Percentiles rank a stretch among this genome's conserved stretches.
phyloP scores from a whole-genome alignment of 2,888 invertebrate genomes.

The Stratiomys singularior region DNA sequence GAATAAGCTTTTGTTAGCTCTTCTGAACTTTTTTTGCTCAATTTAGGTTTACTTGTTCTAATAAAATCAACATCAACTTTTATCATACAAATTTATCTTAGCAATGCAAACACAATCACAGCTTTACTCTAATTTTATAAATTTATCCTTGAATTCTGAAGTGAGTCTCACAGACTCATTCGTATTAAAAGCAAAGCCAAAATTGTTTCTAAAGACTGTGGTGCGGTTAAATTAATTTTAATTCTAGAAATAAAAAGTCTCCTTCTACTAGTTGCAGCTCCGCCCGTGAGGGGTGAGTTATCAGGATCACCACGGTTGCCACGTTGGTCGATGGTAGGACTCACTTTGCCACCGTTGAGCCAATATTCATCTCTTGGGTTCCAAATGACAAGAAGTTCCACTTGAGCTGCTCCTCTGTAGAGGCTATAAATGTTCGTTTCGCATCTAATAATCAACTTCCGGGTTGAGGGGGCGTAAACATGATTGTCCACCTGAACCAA shows the following conservation, averaged over 20 bases:
- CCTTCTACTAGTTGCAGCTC: background rate
- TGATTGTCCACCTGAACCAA: constrained; percentile 52
- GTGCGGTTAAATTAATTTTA: background rate
- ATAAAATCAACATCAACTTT: background rate
- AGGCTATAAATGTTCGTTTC: constrained; percentile 53
- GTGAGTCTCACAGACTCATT: background rate
- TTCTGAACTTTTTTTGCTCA: too few species aligned
- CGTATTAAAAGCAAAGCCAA: background rate
- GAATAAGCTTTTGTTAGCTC: too few species aligned
- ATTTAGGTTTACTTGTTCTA: too few species aligned
- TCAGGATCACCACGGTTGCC: constrained; percentile 53
- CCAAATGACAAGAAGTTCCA: constrained; percentile 51
- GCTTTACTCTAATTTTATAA: background rate
- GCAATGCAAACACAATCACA: background rate
- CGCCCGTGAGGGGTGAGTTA: constrained; percentile 53
- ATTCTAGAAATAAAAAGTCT: background rate
- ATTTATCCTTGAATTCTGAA: background rate
- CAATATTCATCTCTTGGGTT: constrained; percentile 45
- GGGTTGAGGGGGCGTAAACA: constrained; percentile 45
- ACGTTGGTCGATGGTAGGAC: constrained; percentile 53
- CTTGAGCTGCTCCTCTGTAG: constrained; percentile 52
- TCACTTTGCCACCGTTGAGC: constrained; percentile 52
- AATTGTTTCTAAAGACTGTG: background rate
- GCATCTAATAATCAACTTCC: constrained; percentile 51
- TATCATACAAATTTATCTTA: background rate